Conservation (phyloP, 1,140 invertebrate species). For the Anastrepha ludens region DNA sequence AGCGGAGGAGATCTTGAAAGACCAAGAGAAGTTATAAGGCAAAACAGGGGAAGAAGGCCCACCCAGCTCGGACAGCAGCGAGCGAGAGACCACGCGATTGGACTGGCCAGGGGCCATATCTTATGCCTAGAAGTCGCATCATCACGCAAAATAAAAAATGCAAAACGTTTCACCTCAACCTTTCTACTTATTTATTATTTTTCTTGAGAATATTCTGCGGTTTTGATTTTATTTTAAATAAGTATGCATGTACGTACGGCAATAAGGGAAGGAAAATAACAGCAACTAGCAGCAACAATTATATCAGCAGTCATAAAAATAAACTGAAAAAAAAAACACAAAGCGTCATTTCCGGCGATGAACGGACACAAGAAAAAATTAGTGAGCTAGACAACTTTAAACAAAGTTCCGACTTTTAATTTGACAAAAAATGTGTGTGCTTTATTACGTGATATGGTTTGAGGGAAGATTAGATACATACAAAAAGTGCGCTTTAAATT, state of each 20-base stretch:
- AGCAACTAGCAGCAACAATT: constrained; percentile 26
- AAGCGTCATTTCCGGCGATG: constrained; percentile 22
- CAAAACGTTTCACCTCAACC: not conserved
- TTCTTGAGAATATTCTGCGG: not conserved
- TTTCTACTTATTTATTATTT: not conserved
- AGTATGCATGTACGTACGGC: not conserved
- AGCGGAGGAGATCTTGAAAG: not conserved
- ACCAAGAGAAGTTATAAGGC: not conserved
- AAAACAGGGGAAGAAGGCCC: not conserved
- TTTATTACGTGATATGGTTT: too few relatives aligned
- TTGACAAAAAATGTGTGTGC: not conserved
- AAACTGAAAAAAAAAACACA: not conserved
- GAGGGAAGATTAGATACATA: too few relatives aligned
- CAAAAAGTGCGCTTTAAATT: too few relatives aligned
- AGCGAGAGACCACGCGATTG: not conserved
- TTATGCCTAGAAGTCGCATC: not conserved
- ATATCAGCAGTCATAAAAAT: constrained; percentile 35
- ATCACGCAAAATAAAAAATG: constrained; percentile 23
- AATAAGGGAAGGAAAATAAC: not conserved
- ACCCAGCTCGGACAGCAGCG: constrained; percentile 8
- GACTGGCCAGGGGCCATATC: not conserved
- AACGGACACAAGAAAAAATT: not conserved
- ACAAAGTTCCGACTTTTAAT: not conserved
- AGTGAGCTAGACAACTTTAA: constrained; percentile 11
- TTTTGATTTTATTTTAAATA: constrained; percentile 44